Evolutionary conservation across 2,113 vertebrate genomes (phyloP), one percentile per base, ranked within the genome.

Genomic region (Notothenia coriiceps): DNA sequence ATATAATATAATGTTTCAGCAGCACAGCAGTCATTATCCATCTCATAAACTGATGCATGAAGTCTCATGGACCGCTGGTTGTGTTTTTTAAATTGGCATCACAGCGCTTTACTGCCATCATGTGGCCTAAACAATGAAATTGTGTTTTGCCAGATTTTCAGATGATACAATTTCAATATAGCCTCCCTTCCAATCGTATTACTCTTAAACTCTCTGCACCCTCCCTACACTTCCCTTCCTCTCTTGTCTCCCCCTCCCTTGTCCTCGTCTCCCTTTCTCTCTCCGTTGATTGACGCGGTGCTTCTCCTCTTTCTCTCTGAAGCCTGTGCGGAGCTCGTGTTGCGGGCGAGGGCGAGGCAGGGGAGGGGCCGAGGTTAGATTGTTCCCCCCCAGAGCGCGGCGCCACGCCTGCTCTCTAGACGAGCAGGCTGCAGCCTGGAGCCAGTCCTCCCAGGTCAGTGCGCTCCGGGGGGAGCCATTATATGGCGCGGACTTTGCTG

Each of bases 381-480:
- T 95, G 94, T 92, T 95, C 85, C 94, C 94, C 93, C 94, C 93
- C 91, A 94, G 94, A 94, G 94, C 88, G 90, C 88, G 94, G 88
- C 95, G 94, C 86, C 94, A 94, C 85, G 91, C 90, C 91, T 95
- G 95, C 94, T 94, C 94, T 92, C 93, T 95, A 94, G 88, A 95
- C 86, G 94, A 95, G 93, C 94, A 94, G 91, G 94, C 90, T 81
- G 90, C 94, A 93, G 93, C 94, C 94, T 95, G 95, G 95, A 94
- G 90, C 93, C 94, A 95, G 91, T 91, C 94, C 92, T 93, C 92
- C 87, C 95, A 95, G 95, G 95, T 95, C 94, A 95, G 95, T 95
- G 94, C 84, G 93, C 94, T 94, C 90, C 88, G 93, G 95, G 95
- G 95, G 95, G 94, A 95, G 94, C 94, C 93, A 94, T 93, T 92